A percentile compares a stretch with the other conserved stretches of the same genome.
phyloP scores from a whole-genome alignment of 2,113 vertebrate genomes.

The Arothron firmamentum region DNA sequence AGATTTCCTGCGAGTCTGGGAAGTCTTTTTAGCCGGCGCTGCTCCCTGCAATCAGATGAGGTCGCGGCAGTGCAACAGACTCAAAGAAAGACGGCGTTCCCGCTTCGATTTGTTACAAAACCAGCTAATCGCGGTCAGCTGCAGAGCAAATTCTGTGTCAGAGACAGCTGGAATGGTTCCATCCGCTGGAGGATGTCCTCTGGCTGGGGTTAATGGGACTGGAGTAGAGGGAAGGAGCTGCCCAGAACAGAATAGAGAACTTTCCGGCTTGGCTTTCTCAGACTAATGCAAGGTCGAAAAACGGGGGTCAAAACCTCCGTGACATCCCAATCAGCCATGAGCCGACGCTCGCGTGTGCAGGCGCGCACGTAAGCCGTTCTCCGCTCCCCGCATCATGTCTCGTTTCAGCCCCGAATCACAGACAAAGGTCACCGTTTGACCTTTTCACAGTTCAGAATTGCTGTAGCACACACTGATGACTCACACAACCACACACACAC shows the following conservation, averaged over 20 bases:
- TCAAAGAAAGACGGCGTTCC: conserved; percentile 55
- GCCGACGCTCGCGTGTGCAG: conserved; percentile 27
- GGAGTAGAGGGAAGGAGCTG: conserved; percentile 56
- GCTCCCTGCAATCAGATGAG: conserved; percentile 61
- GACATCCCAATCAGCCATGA: conserved; percentile 56
- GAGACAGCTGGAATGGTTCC: conserved; percentile 70
- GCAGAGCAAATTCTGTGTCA: conserved; percentile 68
- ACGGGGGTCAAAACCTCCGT: conserved; percentile 63
- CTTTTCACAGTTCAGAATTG: no score
- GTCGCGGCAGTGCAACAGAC: conserved; percentile 58
- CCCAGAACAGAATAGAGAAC: conserved; percentile 61
- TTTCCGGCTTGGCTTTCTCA: conserved; percentile 66
- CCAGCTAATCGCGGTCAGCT: conserved; percentile 63
- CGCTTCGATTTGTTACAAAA: conserved; percentile 65
- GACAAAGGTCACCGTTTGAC: conserved; percentile 20
- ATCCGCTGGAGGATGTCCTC: conserved; percentile 71
- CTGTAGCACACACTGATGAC: no score
- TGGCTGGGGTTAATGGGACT: conserved; percentile 74
- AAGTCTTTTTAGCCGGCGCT: conserved; percentile 56
- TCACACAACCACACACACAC: no score
- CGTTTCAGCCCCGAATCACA: conserved; percentile 42
- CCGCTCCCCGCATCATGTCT: conserved; percentile 48
- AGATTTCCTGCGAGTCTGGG: conserved; percentile 33
- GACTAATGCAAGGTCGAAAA: conserved; percentile 68
- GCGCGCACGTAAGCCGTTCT: conserved; percentile 46